Conservation (phyloP, 2,888 invertebrate species). For the Pseudeuparius sepicola region DNA sequence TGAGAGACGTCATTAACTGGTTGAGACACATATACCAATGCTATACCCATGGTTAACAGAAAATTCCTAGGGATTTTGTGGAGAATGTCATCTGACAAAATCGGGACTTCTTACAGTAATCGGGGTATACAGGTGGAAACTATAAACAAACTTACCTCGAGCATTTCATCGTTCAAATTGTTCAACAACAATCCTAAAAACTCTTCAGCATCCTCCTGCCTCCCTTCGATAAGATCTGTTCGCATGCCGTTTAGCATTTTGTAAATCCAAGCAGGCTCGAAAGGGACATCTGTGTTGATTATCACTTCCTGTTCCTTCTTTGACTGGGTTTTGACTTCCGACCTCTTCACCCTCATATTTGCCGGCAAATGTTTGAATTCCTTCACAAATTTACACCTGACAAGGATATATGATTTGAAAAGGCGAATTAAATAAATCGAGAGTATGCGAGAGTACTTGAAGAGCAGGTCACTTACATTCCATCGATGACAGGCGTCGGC, state of each 20-base stretch:
- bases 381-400: slow-evolving; percentile 64
- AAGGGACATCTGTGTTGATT: slow-evolving; percentile 64
- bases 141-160: slow-evolving; percentile 52
- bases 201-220: slow-evolving; percentile 97
- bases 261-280: slow-evolving; percentile 83
- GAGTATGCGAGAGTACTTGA: too few species aligned
- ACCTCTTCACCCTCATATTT: slow-evolving; percentile 40
- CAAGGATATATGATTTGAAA: slow-evolving; percentile 12
- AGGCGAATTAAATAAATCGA: too few species aligned
- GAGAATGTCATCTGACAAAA: too few species aligned
- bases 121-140: too few species aligned
- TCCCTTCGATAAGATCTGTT: slow-evolving; percentile 69
- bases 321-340: slow-evolving; percentile 33
- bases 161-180: slow-evolving; percentile 94
- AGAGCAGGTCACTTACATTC: slow-evolving; percentile 91
- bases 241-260: slow-evolving; percentile 71
- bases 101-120: too few species aligned
- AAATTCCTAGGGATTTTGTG: too few species aligned
- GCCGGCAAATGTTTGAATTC: slow-evolving; percentile 65
- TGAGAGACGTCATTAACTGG: too few species aligned
- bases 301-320: slow-evolving; percentile 33
- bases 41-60: too few species aligned
- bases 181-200: slow-evolving; percentile 89
- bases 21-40: too few species aligned
- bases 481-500: slow-evolving; percentile 78